Conservation (phyloP, 2,797 vertebrate genomes). For the Myotis findleyi region DNA sequence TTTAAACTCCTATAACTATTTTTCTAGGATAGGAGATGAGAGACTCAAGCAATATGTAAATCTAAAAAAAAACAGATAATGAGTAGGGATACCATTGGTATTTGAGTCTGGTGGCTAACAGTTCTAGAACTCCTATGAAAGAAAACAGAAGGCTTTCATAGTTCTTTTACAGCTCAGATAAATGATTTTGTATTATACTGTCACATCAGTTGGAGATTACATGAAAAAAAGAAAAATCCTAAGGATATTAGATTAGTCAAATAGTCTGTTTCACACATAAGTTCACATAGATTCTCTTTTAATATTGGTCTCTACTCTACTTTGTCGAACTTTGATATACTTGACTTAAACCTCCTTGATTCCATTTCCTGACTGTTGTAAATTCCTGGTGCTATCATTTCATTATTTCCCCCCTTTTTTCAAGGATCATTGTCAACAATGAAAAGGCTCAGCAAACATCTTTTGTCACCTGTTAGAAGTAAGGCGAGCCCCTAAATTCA, state of each 20-base stretch:
- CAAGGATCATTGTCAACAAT: slow-evolving; percentile 25
- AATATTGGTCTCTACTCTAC: not conserved
- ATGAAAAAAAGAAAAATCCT: not conserved
- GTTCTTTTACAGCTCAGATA: slow-evolving; percentile 1
- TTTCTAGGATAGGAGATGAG: not conserved
- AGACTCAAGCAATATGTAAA: slow-evolving; percentile 28
- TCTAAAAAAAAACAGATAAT: not conserved
- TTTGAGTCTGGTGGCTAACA: not conserved
- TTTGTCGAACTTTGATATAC: not conserved
- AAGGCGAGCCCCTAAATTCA: no score
- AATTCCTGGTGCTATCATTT: not conserved
- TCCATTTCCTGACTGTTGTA: not conserved
- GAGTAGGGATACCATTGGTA: not conserved
- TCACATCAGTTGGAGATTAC: not conserved
- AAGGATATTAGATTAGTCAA: not conserved
- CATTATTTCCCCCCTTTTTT: not conserved
- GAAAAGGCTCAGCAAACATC: not conserved
- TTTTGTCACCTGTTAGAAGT: not conserved
- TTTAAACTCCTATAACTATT: slow-evolving; percentile 23
- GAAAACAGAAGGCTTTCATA: not conserved
- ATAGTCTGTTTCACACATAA: not conserved
- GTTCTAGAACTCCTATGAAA: slow-evolving; percentile 8
- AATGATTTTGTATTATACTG: not conserved
- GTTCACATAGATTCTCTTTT: not conserved
- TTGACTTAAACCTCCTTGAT: slow-evolving; percentile 19